Percentiles rank a stretch among this genome's conserved stretches.
Conservation (phyloP, 2,113 vertebrate species). For the Emydura subglobosa region DNA sequence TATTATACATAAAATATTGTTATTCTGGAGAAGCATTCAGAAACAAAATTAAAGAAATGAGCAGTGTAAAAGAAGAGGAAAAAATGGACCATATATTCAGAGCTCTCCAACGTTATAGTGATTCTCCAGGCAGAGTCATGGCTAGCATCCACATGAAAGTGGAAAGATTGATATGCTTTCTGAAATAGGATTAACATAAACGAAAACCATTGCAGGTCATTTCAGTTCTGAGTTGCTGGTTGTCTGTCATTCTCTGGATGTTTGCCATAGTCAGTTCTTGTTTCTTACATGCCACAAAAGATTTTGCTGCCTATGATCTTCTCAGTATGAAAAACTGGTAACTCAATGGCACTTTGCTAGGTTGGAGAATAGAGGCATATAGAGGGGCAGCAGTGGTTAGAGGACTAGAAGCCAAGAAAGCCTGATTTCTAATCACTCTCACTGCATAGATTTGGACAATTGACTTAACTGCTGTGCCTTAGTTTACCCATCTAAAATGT, state of each 20-base stretch:
- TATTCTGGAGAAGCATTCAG: neutral
- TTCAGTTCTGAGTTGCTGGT: neutral
- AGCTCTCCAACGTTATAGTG: conserved; percentile 3
- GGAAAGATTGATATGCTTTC: conserved; percentile 49
- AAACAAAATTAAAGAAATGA: neutral
- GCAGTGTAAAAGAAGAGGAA: conserved; percentile 4
- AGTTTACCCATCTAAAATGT: neutral
- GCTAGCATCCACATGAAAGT: conserved; percentile 23
- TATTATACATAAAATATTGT: neutral
- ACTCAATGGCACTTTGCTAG: fast-evolving
- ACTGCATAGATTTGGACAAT: neutral
- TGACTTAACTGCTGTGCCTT: neutral
- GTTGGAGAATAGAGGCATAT: neutral
- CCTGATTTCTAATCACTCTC: neutral
- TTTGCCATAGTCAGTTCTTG: neutral
- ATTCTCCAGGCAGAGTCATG: conserved; percentile 46
- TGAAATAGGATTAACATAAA: conserved; percentile 3
- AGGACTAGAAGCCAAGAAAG: neutral
- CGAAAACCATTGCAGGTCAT: neutral
- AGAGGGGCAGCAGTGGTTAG: neutral
- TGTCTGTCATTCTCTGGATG: neutral
- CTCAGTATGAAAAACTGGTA: neutral
- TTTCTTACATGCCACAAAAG: neutral
- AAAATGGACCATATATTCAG: conserved; percentile 39
- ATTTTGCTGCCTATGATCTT: neutral